These are phyloP conservation scores for Drosophila azteca DNA, from an alignment of 1,140 invertebrate genomes.

Conservation along the genomic window DNA sequence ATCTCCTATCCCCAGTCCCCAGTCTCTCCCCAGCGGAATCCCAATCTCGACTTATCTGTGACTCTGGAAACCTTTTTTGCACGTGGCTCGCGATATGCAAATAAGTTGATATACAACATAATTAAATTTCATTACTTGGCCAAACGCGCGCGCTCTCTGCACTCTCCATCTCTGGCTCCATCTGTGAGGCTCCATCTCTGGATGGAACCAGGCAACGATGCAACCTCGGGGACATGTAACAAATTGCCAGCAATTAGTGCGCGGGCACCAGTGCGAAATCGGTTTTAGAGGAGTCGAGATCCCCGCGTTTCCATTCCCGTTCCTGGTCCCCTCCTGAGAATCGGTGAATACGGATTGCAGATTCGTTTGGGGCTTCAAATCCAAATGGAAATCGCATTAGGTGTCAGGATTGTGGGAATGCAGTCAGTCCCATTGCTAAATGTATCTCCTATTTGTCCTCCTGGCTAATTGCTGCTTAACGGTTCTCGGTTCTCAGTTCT, in stretches of 20 bases:
- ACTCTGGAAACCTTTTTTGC: constrained; percentile 37
- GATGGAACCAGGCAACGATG: neutral
- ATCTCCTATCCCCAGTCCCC: constrained; percentile 23
- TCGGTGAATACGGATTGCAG: neutral
- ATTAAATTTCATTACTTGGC: constrained; percentile 75
- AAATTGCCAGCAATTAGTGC: constrained; percentile 75
- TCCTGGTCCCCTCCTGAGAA: neutral
- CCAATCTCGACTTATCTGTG: constrained; percentile 18
- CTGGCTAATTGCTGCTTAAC: too few species aligned
- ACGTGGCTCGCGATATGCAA: constrained; percentile 69
- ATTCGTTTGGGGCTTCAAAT: neutral
- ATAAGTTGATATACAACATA: constrained; percentile 77
- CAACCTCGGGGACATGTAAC: constrained; percentile 54
- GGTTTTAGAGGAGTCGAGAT: neutral
- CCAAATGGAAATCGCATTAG: too few species aligned
- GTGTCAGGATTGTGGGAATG: too few species aligned
- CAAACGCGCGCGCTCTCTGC: constrained; percentile 52
- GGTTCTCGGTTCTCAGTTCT: too few species aligned
- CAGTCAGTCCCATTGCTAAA: too few species aligned
- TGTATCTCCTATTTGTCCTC: too few species aligned
- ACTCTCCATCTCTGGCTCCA: too few species aligned
- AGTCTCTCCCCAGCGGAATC: too few species aligned
- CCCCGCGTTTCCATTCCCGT: too few species aligned
- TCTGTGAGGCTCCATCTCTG: too few species aligned
- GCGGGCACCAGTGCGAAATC: constrained; percentile 9